A percentile compares a stretch with the other conserved stretches of the same genome.
Conservation (phyloP, 23 tunicate genomes). For the Clavelina lepadiformis region DNA sequence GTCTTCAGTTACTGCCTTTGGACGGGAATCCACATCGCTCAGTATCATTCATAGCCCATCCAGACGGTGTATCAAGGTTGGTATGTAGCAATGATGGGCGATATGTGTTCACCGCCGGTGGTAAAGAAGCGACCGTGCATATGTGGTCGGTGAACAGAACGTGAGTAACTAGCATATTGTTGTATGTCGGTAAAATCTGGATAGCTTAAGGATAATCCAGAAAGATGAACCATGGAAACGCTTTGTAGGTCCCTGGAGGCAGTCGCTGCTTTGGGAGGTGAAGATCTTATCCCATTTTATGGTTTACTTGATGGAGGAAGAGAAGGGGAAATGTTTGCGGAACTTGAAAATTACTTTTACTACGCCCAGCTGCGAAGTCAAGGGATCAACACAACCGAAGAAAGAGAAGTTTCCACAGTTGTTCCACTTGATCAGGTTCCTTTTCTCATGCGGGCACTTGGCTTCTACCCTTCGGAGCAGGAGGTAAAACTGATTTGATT, state of each 20-base stretch:
- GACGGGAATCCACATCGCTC: conserved; percentile 95
- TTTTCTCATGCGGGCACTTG: conserved; percentile 77
- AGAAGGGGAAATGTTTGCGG: conserved; percentile 73
- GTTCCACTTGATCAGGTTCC: conserved; percentile 94
- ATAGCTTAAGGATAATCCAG: background rate
- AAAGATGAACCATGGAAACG: background rate
- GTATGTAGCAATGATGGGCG: conserved; percentile 59
- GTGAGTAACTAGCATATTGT: conserved; percentile 16
- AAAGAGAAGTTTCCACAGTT: conserved; percentile 48
- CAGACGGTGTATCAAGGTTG: conserved; percentile 51
- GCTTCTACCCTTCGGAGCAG: conserved; percentile 95
- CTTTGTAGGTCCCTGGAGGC: conserved; percentile 63
- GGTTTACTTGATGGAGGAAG: conserved; percentile 84
- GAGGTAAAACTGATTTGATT: conserved; percentile 21
- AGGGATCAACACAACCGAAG: conserved; percentile 77
- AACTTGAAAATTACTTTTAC: conserved; percentile 88
- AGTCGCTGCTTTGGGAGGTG: conserved; percentile 77
- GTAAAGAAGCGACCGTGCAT: conserved; percentile 68
- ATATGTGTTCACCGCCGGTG: conserved; percentile 72
- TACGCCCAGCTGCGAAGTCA: conserved; percentile 89
- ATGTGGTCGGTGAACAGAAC: conserved; percentile 72
- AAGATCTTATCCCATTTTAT: conserved; percentile 84
- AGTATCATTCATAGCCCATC: conserved; percentile 64
- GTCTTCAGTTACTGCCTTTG: conserved; percentile 83
- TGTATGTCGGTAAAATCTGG: background rate